A percentile compares a stretch with the other conserved stretches of the same genome.
These are phyloP conservation scores for Sylvia borin DNA, from an alignment of 2,797 vertebrate species.

Conservation along the genomic window DNA sequence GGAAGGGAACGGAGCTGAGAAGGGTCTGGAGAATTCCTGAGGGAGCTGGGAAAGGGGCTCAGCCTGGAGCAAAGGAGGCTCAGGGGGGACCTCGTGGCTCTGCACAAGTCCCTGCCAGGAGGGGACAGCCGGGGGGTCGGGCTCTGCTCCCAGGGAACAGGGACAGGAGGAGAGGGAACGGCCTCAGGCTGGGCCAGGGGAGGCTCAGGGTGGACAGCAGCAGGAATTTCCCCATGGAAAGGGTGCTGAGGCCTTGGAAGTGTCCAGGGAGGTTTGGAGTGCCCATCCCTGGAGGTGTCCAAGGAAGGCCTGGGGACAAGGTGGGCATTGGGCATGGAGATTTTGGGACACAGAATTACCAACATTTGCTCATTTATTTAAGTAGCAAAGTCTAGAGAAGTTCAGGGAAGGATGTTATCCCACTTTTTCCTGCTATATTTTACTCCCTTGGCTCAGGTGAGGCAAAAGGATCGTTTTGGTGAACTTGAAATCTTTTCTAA, in stretches of 20 bases:
- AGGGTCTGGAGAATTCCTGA: neutral
- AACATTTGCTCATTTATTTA: neutral
- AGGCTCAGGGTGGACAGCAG: neutral
- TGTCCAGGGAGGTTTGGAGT: neutral
- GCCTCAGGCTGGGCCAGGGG: neutral
- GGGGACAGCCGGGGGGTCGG: neutral
- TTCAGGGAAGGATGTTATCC: neutral
- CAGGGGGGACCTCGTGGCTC: neutral
- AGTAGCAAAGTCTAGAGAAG: neutral
- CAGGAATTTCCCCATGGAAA: neutral
- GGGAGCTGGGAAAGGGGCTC: neutral
- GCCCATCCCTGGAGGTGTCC: neutral
- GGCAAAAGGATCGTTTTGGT: neutral
- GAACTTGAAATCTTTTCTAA: neutral
- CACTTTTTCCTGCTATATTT: neutral
- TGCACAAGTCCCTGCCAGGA: neutral
- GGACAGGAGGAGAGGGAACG: neutral
- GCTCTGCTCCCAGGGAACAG: neutral
- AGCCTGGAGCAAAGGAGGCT: neutral
- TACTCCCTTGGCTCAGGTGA: neutral
- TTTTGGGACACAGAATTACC: neutral
- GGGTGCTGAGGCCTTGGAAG: neutral
- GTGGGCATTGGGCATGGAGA: neutral
- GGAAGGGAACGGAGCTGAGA: neutral
- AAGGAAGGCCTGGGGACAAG: neutral